Evolutionary conservation across 2,888 invertebrate genomes (phyloP).

Genomic region (Acronicta aceris): DNA sequence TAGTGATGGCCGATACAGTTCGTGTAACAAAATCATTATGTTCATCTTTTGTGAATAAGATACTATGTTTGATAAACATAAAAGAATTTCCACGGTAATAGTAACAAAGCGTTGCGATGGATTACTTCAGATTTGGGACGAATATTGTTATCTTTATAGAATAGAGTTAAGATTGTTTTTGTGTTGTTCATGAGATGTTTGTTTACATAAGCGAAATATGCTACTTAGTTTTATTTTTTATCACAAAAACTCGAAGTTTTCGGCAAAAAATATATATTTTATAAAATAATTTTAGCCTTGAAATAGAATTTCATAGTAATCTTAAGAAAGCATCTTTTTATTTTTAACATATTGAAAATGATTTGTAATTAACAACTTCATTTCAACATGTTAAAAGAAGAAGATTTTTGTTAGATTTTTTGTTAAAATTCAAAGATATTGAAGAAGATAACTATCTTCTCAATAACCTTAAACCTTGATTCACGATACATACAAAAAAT

Average conservation of each 20-base stretch:
- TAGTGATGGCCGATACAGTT: slow-evolving; percentile 43
- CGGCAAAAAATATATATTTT: background rate
- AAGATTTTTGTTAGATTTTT: too few species aligned
- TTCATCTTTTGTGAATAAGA: slow-evolving; percentile 45
- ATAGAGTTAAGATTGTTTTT: slow-evolving; percentile 17
- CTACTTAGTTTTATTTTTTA: slow-evolving; percentile 4
- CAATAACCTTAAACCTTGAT: too few species aligned
- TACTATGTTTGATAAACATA: slow-evolving; percentile 48
- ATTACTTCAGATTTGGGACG: slow-evolving; percentile 34
- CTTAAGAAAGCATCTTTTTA: too few species aligned
- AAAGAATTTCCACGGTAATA: slow-evolving; percentile 36
- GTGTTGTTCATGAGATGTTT: slow-evolving; percentile 26
- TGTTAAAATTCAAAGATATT: too few species aligned
- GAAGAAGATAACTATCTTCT: too few species aligned
- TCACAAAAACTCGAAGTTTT: slow-evolving; percentile 7
- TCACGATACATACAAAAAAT: too few species aligned
- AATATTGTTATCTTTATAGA: slow-evolving; percentile 39
- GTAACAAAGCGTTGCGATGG: slow-evolving; percentile 46
- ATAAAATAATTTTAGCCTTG: background rate
- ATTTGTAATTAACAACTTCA: too few species aligned
- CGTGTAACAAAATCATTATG: slow-evolving; percentile 42
- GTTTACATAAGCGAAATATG: slow-evolving; percentile 32
- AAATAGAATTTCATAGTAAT: too few species aligned
- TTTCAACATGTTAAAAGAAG: too few species aligned
- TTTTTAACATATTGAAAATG: too few species aligned